These are phyloP conservation scores for Eubasilissa splendida DNA, from an alignment of 2,888 invertebrate species.

Conservation along the genomic window DNA sequence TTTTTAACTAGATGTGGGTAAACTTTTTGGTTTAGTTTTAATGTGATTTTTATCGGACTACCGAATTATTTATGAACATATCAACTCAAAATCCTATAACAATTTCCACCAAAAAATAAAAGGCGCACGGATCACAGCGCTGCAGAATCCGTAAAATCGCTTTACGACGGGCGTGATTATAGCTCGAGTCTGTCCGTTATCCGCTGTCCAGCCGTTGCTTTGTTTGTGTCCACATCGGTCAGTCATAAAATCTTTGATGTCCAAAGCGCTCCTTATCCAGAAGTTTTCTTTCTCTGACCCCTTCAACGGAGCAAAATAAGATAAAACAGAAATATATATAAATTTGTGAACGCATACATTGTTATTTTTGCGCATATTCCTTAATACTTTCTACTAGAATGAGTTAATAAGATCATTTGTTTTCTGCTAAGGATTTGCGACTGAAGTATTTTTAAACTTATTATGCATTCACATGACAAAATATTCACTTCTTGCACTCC, in stretches of 20 bases:
- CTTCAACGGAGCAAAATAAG: background rate
- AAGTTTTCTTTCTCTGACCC: conserved; percentile 12
- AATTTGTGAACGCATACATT: conserved; percentile 6
- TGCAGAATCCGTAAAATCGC: conserved; percentile 44
- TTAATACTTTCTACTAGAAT: conserved; percentile 25
- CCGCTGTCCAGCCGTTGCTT: conserved; percentile 44
- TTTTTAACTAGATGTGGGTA: too few relatives aligned
- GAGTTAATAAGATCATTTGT: conserved; percentile 54
- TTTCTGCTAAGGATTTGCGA: conserved; percentile 54
- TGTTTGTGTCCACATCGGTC: conserved; percentile 28
- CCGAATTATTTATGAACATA: too few relatives aligned
- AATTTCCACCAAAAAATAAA: conserved; percentile 3
- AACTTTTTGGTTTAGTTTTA: too few relatives aligned
- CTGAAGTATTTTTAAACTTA: conserved; percentile 53
- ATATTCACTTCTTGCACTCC: conserved; percentile 38
- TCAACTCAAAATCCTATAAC: conserved; percentile 13
- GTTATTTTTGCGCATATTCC: conserved; percentile 2
- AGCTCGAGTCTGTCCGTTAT: conserved; percentile 36
- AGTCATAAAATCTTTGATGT: conserved; percentile 10
- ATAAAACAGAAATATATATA: background rate
- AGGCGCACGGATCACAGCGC: conserved; percentile 6
- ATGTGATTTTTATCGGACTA: too few relatives aligned
- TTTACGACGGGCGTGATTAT: conserved; percentile 48
- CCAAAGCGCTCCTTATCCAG: background rate
- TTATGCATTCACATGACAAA: conserved; percentile 48